Evolutionary conservation across 2,888 invertebrate species (phyloP), one percentile per base, ranked within the genome.

Genomic region (Noctua fimbriata): DNA sequence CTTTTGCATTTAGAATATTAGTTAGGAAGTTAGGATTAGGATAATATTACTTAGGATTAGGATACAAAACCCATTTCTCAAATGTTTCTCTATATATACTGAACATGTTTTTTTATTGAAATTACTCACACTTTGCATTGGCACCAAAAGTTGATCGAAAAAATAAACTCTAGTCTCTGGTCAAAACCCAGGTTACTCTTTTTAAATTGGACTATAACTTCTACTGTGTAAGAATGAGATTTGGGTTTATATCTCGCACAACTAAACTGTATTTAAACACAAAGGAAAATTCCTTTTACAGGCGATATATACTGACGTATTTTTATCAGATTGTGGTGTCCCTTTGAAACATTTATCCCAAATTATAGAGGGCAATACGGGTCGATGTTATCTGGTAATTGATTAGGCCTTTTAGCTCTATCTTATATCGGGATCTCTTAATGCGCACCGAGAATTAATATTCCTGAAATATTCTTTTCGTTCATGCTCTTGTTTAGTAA

Each of bases 331-430:
- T 85, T 73, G 78, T 76, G 75, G 76, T 79, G 74, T 81, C 75
- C 77, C 86, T 89, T 90, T 89, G 90, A 90, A 89, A 91, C 88
- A 91, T 90, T 88, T 89, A 88, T 89, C 89, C 89, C 82, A 81
- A 83, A 87, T 87, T 89, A 88, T 83, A 83, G 87, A 83, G 88
- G 89, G 86, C 88, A 87, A 87, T 86, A 87, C 84, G 85, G 87
- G 86, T 85, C 70, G 93, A 94, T 93, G 88, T 90, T 94, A 94
- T 94, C 94, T 85, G 79, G 84, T 94, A 94, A 94, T 94, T 94
- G 94, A 94, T 94, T 94, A 92, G 91, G 89, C 92, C 93, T 93
- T 93, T 94, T 93, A 93, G 90, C 86, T 87, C 82, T 94, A 94
- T 94, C 94, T 89, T 74, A 89, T 89, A 91, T 90, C 85, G 80